Base-by-base conservation (phyloP, 1,140 invertebrate species). In the Neoseiulus cucumeris region DNA sequence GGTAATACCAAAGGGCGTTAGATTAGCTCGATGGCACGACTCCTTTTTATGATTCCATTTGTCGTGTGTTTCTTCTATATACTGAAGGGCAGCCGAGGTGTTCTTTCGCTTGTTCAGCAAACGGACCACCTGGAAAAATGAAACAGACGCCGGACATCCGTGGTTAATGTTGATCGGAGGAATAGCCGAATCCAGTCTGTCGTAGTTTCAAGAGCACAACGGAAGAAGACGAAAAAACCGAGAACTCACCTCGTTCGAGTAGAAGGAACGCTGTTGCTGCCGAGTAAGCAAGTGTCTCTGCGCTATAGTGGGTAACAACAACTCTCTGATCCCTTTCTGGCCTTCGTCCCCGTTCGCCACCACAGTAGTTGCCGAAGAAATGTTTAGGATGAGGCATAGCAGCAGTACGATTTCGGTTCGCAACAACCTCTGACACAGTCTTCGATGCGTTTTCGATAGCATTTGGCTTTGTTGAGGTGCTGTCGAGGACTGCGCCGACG, bases 301-400 rank as follows among this genome's bases (percentile, higher is more conserved):
- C 51, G 51, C 51, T 59, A 59, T 59, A 59, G 51, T 59, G 51
- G 51, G 51, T 59, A 59, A 59, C 51, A 59, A 59, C 51, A 59
- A 59, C 51, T 59, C 51, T 59, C 51, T 25, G 51, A 29, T 59
- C 51, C 22, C 25, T 33, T 59, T 25, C 17, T 59, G 25, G 25
- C 51, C 33, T 25, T 59, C 51, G 25, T 59, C 51, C 22, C 25
- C 51, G 25, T 25, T 25, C 51, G 25, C 51, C 14, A 17, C 25
- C 33, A 29, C 51, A 33, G 33, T 33, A 17, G 51, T 59, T 33
- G 51, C 51, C 51, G 22, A 59, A 20, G 51, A 59, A 9, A 14
- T 59, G 22, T 25, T 20, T 14, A 59, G 22, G 51, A 33, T 59
- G 51, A 59, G 17, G 51, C 51, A 59, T 29, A 59, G 14, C 22